Percentiles rank a stretch among this genome's conserved stretches.
These are phyloP conservation scores for Tinea trinotella DNA, from an alignment of 2,888 invertebrate genomes.

Conservation along the genomic window DNA sequence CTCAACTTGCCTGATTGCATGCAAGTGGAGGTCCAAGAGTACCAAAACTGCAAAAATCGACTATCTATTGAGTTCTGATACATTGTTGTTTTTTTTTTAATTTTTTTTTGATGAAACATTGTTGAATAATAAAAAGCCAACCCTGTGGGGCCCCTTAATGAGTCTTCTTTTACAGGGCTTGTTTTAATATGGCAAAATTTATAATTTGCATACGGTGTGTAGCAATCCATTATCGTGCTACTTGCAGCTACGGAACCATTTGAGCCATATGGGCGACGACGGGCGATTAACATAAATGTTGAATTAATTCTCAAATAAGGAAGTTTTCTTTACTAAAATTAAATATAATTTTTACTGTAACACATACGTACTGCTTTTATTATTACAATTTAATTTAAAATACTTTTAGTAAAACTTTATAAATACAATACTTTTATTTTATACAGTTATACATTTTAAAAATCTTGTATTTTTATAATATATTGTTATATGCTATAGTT, in stretches of 20 bases:
- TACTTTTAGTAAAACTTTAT: too few species aligned
- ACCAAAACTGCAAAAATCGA: too few species aligned
- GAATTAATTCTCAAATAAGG: slow-evolving; percentile 13
- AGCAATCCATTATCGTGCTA: slow-evolving; percentile 42
- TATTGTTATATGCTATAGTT: too few species aligned
- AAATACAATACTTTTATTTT: too few species aligned
- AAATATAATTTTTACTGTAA: too few species aligned
- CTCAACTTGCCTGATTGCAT: too few species aligned
- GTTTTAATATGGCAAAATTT: slow-evolving; percentile 49
- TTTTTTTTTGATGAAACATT: neutral
- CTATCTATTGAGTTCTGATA: too few species aligned
- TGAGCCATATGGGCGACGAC: slow-evolving; percentile 25
- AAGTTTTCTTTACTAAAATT: neutral
- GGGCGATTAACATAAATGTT: slow-evolving; percentile 30
- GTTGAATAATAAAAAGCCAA: neutral
- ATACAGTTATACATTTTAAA: too few species aligned
- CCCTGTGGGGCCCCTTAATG: slow-evolving; percentile 29
- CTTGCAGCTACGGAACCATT: slow-evolving; percentile 20
- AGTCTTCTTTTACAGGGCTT: slow-evolving; percentile 41
- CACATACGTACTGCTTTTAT: too few species aligned
- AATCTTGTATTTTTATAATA: too few species aligned
- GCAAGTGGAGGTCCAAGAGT: too few species aligned
- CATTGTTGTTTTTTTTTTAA: neutral
- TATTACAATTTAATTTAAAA: too few species aligned
- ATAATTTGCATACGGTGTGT: slow-evolving; percentile 49